These are phyloP conservation scores for Acanthococcus lagerstroemiae DNA, from an alignment of 2,888 invertebrate species.

Conservation along the genomic window DNA sequence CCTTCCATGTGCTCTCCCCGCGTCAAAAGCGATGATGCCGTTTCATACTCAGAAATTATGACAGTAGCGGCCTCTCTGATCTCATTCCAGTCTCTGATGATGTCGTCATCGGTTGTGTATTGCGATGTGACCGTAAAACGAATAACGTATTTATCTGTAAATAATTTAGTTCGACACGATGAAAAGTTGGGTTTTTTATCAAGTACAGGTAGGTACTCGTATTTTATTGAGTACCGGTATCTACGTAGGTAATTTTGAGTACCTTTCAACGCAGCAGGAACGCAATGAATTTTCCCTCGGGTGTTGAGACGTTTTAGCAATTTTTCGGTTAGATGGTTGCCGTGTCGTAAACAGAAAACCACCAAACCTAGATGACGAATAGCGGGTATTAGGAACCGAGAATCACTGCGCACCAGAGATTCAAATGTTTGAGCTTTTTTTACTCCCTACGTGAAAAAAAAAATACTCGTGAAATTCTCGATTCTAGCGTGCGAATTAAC, in stretches of 20 bases:
- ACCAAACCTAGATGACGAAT: conserved; percentile 78
- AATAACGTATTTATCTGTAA: conserved; percentile 62
- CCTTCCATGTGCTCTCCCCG: too few species aligned
- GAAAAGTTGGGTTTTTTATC: neutral
- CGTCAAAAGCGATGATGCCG: too few species aligned
- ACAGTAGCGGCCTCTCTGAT: conserved; percentile 62
- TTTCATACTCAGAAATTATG: conserved; percentile 53
- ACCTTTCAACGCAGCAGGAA: conserved; percentile 78
- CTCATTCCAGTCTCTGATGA: conserved; percentile 74
- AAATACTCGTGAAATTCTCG: neutral
- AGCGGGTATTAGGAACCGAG: conserved; percentile 82
- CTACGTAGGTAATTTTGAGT: too few species aligned
- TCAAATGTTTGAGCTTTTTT: conserved; percentile 84
- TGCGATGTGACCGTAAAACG: conserved; percentile 89
- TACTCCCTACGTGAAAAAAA: conserved; percentile 57
- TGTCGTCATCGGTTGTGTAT: conserved; percentile 49
- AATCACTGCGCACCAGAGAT: conserved; percentile 68
- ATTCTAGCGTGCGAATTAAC: neutral
- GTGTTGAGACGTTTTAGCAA: conserved; percentile 78
- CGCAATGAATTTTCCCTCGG: conserved; percentile 79
- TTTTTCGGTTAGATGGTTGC: conserved; percentile 78
- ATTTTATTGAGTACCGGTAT: too few species aligned
- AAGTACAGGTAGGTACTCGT: too few species aligned
- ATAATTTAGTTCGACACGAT: conserved; percentile 14
- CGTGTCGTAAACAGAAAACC: conserved; percentile 75